Base-by-base conservation (phyloP, 2,113 vertebrate species). In the Lamprologus ornatipinnis region DNA sequence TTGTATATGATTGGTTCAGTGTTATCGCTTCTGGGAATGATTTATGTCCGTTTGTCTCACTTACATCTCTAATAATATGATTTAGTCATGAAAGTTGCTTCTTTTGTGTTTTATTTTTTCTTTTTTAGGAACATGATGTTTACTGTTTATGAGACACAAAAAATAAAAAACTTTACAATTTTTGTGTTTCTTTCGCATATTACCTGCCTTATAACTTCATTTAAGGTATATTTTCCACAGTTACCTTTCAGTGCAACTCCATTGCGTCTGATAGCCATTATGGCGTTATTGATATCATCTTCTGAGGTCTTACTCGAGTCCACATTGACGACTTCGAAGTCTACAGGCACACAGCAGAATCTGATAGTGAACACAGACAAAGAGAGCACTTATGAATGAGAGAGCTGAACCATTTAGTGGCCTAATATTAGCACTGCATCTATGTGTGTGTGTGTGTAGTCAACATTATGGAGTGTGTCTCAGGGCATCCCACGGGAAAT, bases 261-360 rank as follows among this genome's bases (percentile, higher is more conserved):
- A 86, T 99, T 99, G 11, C 98, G 97, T 12, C 98, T 97, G 91
- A 98, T 98, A 88, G 98, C 98, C 81, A 96, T 99, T 87, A 99
- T 97, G 81, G 98, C 98, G 4, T 98, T 97, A 13, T 96, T 95
- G 80, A 99, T 97, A 57, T 98, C 97, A 2, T 97, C 96, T 83
- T 96, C 96, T 78, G 73, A 78, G 73, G 45, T 51, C 45, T 51
- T 19, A 15, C 90, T 95, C 0, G 98, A 97, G 85, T 97, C 97
- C 87, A 98, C 97, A 0, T 97, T 92, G 2, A 98, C 97, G 80
- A 98, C 97, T 90, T 99, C 98, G 37, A 99, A 99, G 91, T 99
- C 98, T 91, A 99, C 97, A 0, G 98, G 98, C 40, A 98, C 98
- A 83, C 97, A 98, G 21, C 97, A 97, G 35, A 97, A 98, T 91